These are phyloP conservation scores for Crocuta crocuta DNA, from an alignment of 2,113 vertebrate species.

Conservation along the genomic window DNA sequence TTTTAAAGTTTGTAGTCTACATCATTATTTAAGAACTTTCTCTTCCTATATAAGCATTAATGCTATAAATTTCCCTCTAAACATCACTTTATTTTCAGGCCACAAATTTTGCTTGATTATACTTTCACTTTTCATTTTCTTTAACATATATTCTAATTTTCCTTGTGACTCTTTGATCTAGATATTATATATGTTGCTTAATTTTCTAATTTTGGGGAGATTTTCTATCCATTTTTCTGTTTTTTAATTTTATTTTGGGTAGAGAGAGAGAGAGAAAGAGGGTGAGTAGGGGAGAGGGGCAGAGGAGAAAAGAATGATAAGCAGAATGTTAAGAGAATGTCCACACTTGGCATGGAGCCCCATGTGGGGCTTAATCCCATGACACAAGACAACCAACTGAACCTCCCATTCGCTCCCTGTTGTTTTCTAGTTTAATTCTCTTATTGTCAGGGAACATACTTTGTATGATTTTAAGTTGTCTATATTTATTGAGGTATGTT, in stretches of 20 bases:
- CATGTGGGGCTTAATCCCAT: too few species aligned
- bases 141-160: conserved; percentile 4
- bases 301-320: too few species aligned
- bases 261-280: too few species aligned
- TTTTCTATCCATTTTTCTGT: background rate
- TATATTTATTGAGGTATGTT: background rate
- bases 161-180: background rate
- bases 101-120: background rate
- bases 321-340: too few species aligned
- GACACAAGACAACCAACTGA: too few species aligned
- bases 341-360: too few species aligned
- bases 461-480: conserved; percentile 31
- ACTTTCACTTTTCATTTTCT: conserved; percentile 23
- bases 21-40: background rate
- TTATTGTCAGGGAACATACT: background rate
- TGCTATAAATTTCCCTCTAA: background rate
- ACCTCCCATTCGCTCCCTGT: too few species aligned
- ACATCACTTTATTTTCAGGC: background rate
- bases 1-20: background rate
- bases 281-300: too few species aligned
- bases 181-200: background rate
- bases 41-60: background rate
- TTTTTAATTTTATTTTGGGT: too few species aligned
- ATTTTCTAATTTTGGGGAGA: conserved; percentile 4
- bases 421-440: conserved; percentile 14